Evolutionary conservation across 2,113 vertebrate genomes (phyloP), one percentile per base, ranked within the genome.

Genomic region (Ranitomeya imitator): DNA sequence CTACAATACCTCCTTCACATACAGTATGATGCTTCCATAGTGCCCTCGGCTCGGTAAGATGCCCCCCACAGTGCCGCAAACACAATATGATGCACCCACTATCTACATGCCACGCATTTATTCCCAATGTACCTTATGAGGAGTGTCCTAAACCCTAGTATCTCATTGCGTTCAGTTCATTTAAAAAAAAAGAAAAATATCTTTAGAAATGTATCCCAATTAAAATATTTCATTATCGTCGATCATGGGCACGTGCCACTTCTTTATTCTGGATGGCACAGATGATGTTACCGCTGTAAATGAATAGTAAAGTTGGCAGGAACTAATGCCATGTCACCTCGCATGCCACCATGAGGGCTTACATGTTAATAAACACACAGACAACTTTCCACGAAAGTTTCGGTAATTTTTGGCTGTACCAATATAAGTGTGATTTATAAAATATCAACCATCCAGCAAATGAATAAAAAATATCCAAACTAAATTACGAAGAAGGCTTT

Each of bases 291-390:
- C 18, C 19, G 73, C 73, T 76, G 73, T 76, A 76, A 76, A 76
- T 76, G 73, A 45, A 76, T 76, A 37, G 14, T 76, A 15, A 31
- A 16, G 14, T 76, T 76, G 73, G 73, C 73, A 76, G 18, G 73
- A 51, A 31, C 19, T n/a, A n/a, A 9, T 71, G 67, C 67, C n/a
- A 71, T 71, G 67, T 9, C 11, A 71, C n/a, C 67, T 71, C 23
- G 18, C 21, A 26, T 71, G 67, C 67, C 16, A 51, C 31, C 14
- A 16, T 51, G 14, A 45, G 61, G 61, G 61, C 19, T 76, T 19
- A 76, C 73, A 76, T 76, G 73, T 76, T 76, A 76, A 76, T 76
- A 76, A 37, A 76, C 10, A 76, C 73, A 51, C 31, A 16, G n/a
- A 51, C 31, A 51, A 19, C 31, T 15, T 76, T 76, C 73, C 2